A percentile compares a stretch with the other conserved stretches of the same genome.
These are phyloP conservation scores for Papilio aristodemus DNA, from an alignment of 1,140 invertebrate species.

Conservation along the genomic window DNA sequence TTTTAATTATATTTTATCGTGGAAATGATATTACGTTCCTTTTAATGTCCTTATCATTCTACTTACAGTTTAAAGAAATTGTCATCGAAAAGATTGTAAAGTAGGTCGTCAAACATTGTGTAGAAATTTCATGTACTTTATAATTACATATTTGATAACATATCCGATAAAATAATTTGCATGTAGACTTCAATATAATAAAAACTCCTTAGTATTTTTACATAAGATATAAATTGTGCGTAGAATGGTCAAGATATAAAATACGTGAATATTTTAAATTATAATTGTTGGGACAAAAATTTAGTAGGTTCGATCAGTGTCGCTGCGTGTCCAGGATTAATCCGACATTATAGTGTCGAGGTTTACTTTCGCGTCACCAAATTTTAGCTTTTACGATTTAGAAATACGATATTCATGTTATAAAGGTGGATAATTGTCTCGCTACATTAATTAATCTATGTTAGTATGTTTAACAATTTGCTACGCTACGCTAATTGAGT, in stretches of 20 bases:
- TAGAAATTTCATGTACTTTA: conserved; percentile 3
- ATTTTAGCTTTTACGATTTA: conserved; percentile 2
- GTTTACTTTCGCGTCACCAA: conserved; percentile 18
- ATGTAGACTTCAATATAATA: neutral
- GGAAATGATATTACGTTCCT: conserved; percentile 10
- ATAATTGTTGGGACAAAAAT: conserved; percentile 22
- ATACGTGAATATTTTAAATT: neutral
- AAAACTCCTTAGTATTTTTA: conserved; percentile 4
- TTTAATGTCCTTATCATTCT: conserved; percentile 23
- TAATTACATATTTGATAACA: no score
- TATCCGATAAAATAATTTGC: conserved; percentile 6
- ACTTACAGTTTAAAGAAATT: neutral
- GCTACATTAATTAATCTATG: conserved; percentile 19
- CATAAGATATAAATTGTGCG: conserved; percentile 1
- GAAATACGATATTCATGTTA: conserved; percentile 32
- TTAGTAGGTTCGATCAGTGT: conserved; percentile 10
- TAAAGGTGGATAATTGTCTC: conserved; percentile 23
- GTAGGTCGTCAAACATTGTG: neutral
- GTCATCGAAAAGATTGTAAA: neutral
- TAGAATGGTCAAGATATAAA: conserved; percentile 19
- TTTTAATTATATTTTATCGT: conserved; percentile 16
- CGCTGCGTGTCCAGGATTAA: conserved; percentile 17
- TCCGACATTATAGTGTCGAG: no score
- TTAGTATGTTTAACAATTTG: conserved; percentile 39
- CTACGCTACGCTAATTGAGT: conserved; percentile 48